Base-by-base conservation (phyloP, 2,888 invertebrate genomes). In the Parelbella ahira region DNA sequence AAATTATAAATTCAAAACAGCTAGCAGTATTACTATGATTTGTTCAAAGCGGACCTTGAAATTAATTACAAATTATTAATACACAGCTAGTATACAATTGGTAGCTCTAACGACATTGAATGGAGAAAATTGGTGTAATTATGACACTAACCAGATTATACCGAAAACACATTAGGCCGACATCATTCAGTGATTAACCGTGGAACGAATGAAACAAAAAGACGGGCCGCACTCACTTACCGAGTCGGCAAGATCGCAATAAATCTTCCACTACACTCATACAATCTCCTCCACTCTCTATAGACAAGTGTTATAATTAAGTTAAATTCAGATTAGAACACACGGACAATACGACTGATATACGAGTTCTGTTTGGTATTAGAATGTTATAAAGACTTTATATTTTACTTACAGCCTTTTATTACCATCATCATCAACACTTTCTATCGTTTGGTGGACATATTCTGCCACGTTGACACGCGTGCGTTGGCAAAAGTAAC, bases 231-330 rank as follows among this genome's bases (percentile, higher is more conserved):
- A 68, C 73, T 78, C 70, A 79, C 78, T 72, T 72, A 78, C 72
- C 71, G 73, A 76, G 65, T 68, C 72, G 68, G 74, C 66, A 73
- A 76, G 75, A 73, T 76, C 63, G 77, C 74, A 68, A 84, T 84
- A 86, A 84, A 86, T 86, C 84, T 83, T 69, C 60, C 63, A 58
- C 59, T 60, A 63, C 68, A 74, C 58, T 71, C 73, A 68, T 73
- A 81, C 78, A 75, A 75, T 74, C 70, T 61, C 65, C 65, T 56
- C 58, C 63, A 60, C 58, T 68, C 61, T 56, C 67, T 77, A 77
- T 73, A 78, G 72, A 72, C 79, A 76, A 79, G 77, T 76, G 79
- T 81, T 84, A 83, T 83, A 83, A 86, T 86, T 84, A 83, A 82
- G 79, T 76, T 74, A 63, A 72, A 70, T 60, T 68, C 59, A 56